Conservation (phyloP, 2,888 invertebrate species). For the Epinotia ramella region DNA sequence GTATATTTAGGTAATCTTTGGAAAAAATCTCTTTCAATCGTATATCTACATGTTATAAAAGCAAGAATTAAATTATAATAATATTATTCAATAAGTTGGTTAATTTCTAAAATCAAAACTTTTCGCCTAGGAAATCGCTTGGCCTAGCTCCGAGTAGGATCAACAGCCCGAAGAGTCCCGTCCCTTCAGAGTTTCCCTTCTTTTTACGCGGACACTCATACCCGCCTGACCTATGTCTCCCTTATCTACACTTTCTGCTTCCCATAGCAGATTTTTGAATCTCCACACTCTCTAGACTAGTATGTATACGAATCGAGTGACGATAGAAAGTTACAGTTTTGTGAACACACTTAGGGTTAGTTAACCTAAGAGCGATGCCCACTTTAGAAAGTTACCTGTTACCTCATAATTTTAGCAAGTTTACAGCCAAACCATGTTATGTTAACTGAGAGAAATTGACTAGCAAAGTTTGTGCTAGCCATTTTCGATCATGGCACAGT, state of each 20-base stretch:
- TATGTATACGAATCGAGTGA: no score
- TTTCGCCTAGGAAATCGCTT: no score
- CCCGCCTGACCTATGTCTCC: no score
- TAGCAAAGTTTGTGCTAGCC: conserved; percentile 23
- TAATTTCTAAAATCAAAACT: no score
- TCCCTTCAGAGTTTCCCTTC: no score
- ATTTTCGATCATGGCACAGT: conserved; percentile 19
- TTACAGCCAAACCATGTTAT: conserved; percentile 6
- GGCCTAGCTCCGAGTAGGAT: no score
- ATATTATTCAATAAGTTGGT: no score
- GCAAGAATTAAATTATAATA: no score
- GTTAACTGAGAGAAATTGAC: conserved; percentile 13
- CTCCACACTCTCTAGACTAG: not conserved
- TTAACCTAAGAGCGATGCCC: not conserved
- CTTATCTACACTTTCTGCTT: no score
- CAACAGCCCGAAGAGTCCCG: no score
- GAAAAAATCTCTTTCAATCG: not conserved
- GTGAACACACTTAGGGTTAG: not conserved
- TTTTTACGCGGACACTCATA: no score
- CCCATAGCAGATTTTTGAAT: no score
- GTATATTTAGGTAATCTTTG: not conserved
- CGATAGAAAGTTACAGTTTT: not conserved
- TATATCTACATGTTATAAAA: not conserved
- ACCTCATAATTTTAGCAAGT: conserved; percentile 12
- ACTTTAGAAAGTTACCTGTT: not conserved